Conservation (phyloP, 2,888 invertebrate species). For the Drosophila birchii region DNA sequence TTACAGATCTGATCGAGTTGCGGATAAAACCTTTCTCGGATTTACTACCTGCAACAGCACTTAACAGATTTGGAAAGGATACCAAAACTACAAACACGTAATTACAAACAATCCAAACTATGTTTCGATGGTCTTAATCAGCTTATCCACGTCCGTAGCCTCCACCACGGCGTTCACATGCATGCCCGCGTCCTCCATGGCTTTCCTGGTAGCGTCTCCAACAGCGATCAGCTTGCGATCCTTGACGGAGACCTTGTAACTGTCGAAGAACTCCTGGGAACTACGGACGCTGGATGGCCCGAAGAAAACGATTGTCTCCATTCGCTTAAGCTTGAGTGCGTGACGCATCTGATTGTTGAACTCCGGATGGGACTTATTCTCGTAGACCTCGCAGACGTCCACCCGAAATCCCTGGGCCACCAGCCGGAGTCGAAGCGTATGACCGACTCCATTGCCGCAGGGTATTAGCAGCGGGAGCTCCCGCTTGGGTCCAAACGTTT, state of each 20-base stretch:
- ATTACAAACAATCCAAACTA: conserved; percentile 13
- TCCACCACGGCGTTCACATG: conserved; percentile 17
- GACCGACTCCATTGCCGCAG: conserved; percentile 35
- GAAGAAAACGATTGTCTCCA: conserved; percentile 49
- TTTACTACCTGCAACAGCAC: background rate
- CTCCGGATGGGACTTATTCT: conserved; percentile 30
- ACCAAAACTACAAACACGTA: conserved; percentile 23
- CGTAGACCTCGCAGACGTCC: conserved; percentile 43
- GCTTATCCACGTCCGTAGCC: conserved; percentile 8
- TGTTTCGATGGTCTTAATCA: conserved; percentile 20
- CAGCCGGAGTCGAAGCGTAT: conserved; percentile 33
- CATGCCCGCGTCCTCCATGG: conserved; percentile 32
- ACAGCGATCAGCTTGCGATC: conserved; percentile 43
- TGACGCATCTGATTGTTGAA: conserved; percentile 31
- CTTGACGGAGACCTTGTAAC: conserved; percentile 16
- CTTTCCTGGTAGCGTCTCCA: conserved; percentile 27
- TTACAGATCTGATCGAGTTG: background rate
- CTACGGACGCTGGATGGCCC: conserved; percentile 40
- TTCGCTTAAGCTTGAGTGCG: conserved; percentile 25
- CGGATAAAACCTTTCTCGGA: background rate
- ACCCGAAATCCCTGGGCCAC: conserved; percentile 47
- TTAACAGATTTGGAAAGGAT: conserved; percentile 23
- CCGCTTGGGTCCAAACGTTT: conserved; percentile 39
- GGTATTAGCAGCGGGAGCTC: conserved; percentile 44
- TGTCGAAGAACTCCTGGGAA: conserved; percentile 23